Percentiles rank a stretch among this genome's conserved stretches.
These are phyloP conservation scores for Lutjanus argentimaculatus DNA, from an alignment of 2,797 vertebrate species.

Conservation along the genomic window DNA sequence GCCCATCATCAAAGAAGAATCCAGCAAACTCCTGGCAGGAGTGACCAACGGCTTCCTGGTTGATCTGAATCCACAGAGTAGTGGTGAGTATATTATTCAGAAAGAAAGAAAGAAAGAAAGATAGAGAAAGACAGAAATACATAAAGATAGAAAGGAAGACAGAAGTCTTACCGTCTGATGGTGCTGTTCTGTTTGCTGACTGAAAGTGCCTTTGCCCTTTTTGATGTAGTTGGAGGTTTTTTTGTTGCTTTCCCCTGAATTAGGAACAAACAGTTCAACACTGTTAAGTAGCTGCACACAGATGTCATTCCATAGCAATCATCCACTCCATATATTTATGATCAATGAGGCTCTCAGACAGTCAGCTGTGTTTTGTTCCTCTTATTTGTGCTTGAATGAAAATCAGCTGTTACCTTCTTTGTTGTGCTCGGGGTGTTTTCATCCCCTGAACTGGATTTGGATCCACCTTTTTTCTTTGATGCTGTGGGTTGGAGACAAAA, in stretches of 20 bases:
- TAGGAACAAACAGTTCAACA: constrained; percentile 23
- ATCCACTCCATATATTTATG: not conserved
- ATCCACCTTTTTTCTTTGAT: constrained; percentile 57
- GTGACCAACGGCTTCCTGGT: constrained; percentile 82
- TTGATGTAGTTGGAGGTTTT: constrained; percentile 83
- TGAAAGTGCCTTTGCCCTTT: constrained; percentile 75
- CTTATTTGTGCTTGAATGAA: not conserved
- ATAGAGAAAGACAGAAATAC: not conserved
- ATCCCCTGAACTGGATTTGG: constrained; percentile 68
- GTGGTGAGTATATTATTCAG: no score
- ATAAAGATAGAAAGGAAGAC: not conserved
- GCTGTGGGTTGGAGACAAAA: constrained; percentile 58
- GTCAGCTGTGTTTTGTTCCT: not conserved
- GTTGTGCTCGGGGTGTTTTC: constrained; percentile 66
- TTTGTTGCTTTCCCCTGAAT: constrained; percentile 71
- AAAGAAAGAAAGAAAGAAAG: not conserved
- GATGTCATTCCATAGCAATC: not conserved
- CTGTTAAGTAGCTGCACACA: no score
- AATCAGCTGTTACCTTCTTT: constrained; percentile 72
- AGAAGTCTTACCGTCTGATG: constrained; percentile 72
- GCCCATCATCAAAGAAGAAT: constrained; percentile 83
- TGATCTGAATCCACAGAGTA: constrained; percentile 70
- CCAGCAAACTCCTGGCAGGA: constrained; percentile 79
- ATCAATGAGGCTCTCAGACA: not conserved
- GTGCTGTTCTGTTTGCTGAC: constrained; percentile 74